Percentiles rank a stretch among this genome's conserved stretches.
Conservation (phyloP, 1,140 invertebrate species). For the Portunus trituberculatus region DNA sequence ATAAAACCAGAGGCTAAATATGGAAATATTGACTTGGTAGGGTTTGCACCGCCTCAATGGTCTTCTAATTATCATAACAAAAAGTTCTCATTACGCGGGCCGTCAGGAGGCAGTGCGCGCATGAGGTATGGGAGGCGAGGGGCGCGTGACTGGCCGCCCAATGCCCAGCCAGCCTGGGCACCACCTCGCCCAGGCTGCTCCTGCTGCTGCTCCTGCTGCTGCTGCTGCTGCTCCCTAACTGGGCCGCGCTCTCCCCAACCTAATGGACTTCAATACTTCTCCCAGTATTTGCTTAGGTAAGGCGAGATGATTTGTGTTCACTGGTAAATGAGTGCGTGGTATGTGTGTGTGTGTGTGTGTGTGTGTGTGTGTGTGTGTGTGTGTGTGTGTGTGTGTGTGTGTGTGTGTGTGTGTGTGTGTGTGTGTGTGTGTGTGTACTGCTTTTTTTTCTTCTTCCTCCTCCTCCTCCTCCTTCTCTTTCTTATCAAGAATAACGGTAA, state of each 20-base stretch:
- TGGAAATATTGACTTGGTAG: slow-evolving; percentile 70
- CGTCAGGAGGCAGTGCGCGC: slow-evolving; percentile 62
- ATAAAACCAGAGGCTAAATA: slow-evolving; percentile 68
- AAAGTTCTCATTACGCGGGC: slow-evolving; percentile 66
- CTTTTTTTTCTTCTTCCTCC: background rate
- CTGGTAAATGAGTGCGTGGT: slow-evolving; percentile 25
- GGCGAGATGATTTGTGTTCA: slow-evolving; percentile 49
- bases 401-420: slow-evolving; percentile 10
- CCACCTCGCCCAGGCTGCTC: too few species aligned
- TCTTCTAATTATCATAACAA: slow-evolving; percentile 72
- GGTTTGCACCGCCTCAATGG: slow-evolving; percentile 68
- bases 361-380: slow-evolving; percentile 13
- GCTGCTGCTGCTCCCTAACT: slow-evolving; percentile 13
- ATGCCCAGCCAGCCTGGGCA: background rate
- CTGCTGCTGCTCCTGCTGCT: background rate
- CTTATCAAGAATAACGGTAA: background rate
- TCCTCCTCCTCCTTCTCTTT: background rate
- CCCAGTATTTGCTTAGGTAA: slow-evolving; percentile 52
- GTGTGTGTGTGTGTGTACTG: background rate
- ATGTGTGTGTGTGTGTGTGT: background rate
- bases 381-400: slow-evolving; percentile 31
- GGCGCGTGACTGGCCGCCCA: slow-evolving; percentile 38
- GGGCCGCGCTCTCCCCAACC: slow-evolving; percentile 27
- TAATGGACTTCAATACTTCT: slow-evolving; percentile 48
- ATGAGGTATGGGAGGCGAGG: slow-evolving; percentile 61